Percentiles rank a stretch among this genome's conserved stretches.
Evolutionary conservation across 2,113 vertebrate species (phyloP).

Genomic region (Phalacrocorax pelagicus): DNA sequence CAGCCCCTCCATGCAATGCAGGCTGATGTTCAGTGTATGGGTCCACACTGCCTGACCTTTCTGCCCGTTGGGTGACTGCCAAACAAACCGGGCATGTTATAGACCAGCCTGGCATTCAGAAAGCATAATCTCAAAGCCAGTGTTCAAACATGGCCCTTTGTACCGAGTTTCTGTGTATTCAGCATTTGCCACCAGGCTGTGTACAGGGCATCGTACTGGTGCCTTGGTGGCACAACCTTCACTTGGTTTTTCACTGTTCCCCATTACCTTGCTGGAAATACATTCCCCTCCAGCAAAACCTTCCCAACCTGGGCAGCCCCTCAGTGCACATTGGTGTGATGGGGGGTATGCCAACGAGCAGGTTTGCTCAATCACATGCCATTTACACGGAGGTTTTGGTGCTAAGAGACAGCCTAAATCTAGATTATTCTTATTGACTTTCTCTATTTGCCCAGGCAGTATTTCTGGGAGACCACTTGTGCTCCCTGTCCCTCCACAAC

Average conservation of each 20-base stretch:
- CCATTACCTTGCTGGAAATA: not conserved
- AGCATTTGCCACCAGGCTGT: not conserved
- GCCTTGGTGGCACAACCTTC: not conserved
- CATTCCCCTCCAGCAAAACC: fast-evolving
- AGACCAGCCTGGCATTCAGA: not conserved
- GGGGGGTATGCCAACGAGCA: fast-evolving
- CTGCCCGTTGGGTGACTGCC: not conserved
- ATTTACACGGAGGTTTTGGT: not conserved
- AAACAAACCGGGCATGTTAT: not conserved
- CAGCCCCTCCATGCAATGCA: not conserved
- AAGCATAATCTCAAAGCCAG: not conserved
- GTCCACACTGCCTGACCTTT: not conserved
- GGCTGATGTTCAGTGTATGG: not conserved
- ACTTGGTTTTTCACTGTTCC: not conserved
- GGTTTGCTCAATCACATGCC: not conserved
- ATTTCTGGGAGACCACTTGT: fast-evolving
- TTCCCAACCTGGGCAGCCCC: not conserved
- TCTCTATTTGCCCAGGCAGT: not conserved
- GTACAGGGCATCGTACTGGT: not conserved
- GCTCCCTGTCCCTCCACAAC: not conserved
- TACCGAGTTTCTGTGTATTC: not conserved
- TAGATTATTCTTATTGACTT: not conserved
- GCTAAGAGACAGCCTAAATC: not conserved
- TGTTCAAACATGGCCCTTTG: not conserved
- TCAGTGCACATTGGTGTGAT: not conserved